A percentile compares a stretch with the other conserved stretches of the same genome.
Conservation (phyloP, 1,140 invertebrate species). For the Mycetomoellerius zeteki region DNA sequence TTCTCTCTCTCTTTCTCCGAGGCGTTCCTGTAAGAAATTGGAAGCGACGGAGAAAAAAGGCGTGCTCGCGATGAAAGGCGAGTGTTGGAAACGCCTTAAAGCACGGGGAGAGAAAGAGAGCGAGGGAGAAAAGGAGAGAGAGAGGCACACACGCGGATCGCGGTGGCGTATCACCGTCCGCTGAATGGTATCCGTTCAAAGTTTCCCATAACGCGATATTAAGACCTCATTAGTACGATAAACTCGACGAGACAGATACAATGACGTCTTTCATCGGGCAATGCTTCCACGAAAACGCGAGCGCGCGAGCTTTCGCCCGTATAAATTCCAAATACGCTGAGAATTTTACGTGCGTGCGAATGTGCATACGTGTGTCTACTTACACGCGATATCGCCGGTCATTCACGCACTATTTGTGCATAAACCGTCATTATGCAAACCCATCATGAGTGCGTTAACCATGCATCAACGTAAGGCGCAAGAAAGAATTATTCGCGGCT, state of each 20-base stretch:
- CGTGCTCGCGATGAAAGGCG: conserved; percentile 48
- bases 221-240: conserved; percentile 69
- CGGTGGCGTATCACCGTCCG: conserved; percentile 14
- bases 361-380: background rate
- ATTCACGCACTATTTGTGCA: background rate
- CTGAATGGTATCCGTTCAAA: conserved; percentile 68
- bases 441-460: background rate
- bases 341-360: background rate
- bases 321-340: conserved; percentile 24
- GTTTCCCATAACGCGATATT: conserved; percentile 68
- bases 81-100: conserved; percentile 54
- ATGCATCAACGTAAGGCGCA: background rate
- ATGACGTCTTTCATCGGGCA: conserved; percentile 59
- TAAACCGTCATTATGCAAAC: background rate
- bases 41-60: conserved; percentile 14
- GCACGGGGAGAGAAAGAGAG: conserved; percentile 10
- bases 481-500: background rate
- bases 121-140: background rate
- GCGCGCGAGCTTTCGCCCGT: conserved; percentile 34
- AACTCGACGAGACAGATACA: conserved; percentile 63
- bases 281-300: conserved; percentile 36
- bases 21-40: conserved; percentile 28
- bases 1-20: background rate
- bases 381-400: background rate
- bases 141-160: background rate